Percentiles rank a stretch among this genome's conserved stretches.
Conservation (phyloP, 1,140 invertebrate genomes). For the silkworm (Bombyx mori) region ASM3026992v2 NC_085135.1:3986001-3986500, state of each 20-base stretch:
- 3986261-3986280: constrained; percentile 29
- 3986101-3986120: no score
- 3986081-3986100: no score
- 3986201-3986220: no score
- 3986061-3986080: no score
- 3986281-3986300: constrained; percentile 43
- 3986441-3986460: constrained; percentile 59
- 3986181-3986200: no score
- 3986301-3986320: constrained; percentile 41
- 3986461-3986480: constrained; percentile 56
- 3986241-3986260: constrained; percentile 55
- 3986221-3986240: constrained; percentile 47
- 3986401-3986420: constrained; percentile 39
- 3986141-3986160: no score
- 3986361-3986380: constrained; percentile 35
- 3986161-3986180: no score
- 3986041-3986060: no score
- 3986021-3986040: no score
- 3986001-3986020: no score
- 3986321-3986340: constrained; percentile 47
- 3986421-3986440: constrained; percentile 61
- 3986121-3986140: no score
- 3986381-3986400: constrained; percentile 45
- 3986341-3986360: constrained; percentile 42
- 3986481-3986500: constrained; percentile 38